phyloP scores from a whole-genome alignment of 2,797 vertebrate genomes.

The Parauchenoglanis punctatus region DNA sequence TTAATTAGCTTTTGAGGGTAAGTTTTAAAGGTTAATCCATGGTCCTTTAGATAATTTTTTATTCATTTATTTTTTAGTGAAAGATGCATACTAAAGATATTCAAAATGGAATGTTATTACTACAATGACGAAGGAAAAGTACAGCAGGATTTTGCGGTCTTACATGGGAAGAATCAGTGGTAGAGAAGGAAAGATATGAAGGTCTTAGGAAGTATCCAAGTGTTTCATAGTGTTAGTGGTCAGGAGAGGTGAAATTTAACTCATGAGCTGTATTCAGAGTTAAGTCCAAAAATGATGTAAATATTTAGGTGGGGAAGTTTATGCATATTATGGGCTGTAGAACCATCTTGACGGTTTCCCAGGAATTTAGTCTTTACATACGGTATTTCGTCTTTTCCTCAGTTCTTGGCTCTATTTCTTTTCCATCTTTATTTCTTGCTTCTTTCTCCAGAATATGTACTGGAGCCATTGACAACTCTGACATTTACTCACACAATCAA shows the following conservation, averaged over 20 bases:
- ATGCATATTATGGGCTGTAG: not conserved
- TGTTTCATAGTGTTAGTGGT: not conserved
- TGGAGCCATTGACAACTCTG: constrained; percentile 45
- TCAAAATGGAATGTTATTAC: not conserved
- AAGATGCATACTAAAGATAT: not conserved
- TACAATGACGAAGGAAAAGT: not conserved
- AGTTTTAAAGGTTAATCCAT: not conserved
- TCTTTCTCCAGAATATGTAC: constrained; percentile 40
- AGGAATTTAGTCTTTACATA: constrained; percentile 8
- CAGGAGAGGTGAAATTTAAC: not conserved
- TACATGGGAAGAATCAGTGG: not conserved
- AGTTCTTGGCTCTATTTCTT: not conserved
- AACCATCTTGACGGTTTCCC: not conserved
- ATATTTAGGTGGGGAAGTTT: not conserved
- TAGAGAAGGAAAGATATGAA: not conserved
- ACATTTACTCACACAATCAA: constrained; percentile 59
- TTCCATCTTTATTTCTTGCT: not conserved
- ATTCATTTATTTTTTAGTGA: not conserved
- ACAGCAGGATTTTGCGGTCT: not conserved
- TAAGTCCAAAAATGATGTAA: not conserved
- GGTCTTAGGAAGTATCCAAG: not conserved
- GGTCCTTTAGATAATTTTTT: not conserved
- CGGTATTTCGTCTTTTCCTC: constrained; percentile 19
- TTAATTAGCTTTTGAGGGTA: not conserved
- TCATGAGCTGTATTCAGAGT: not conserved